Evolutionary conservation across 2,113 vertebrate species (phyloP), one percentile per base, ranked within the genome.

Genomic region (Barbus barbus): DNA sequence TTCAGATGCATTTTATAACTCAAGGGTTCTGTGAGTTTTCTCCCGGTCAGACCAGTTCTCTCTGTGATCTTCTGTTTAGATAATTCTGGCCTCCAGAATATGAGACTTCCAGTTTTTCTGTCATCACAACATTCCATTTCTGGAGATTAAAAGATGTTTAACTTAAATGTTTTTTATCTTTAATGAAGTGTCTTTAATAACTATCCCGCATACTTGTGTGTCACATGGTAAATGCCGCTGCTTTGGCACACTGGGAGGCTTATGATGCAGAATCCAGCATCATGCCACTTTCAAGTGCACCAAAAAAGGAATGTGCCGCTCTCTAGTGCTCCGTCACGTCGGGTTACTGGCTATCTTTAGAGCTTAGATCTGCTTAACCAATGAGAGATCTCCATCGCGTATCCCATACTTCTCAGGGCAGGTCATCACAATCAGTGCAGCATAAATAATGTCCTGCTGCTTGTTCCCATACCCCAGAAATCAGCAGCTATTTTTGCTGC

Each of bases 281-380:
- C 86, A 79, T 85, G 76, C 83, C 81, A 78, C 22, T 79, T 80
- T 84, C 65, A 79, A 79, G 65, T 81, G 67, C 88, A 89, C 88
- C 89, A 89, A 88, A 90, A 88, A 90, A 89, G 89, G 86, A 83
- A 58, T 60, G 78, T 74, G 75, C 67, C 26, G 4, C 83, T 78
- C 75, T 84, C 78, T 26, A 48, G 73, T 36, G 81, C 79, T 89
- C 82, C 51, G 79, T 90, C 85, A 83, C 41, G 33, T 75, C 77
- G 67, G 83, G 56, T 36, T 44, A 58, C 61, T 48, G 73, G 74
- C 85, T 89, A 84, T 86, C 85, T 89, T 84, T 89, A 85, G 86
- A 91, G 89, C 33, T 65, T 56, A 61, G 83, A 87, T 46, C 44
- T 22, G 53, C 13, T 75, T 4, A 46, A 82, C 71, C 84, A 87